Percentiles rank a stretch among this genome's conserved stretches.
These are phyloP conservation scores for Lithobates sylvaticus DNA, from an alignment of 2,797 vertebrate genomes.

Conservation along the genomic window DNA sequence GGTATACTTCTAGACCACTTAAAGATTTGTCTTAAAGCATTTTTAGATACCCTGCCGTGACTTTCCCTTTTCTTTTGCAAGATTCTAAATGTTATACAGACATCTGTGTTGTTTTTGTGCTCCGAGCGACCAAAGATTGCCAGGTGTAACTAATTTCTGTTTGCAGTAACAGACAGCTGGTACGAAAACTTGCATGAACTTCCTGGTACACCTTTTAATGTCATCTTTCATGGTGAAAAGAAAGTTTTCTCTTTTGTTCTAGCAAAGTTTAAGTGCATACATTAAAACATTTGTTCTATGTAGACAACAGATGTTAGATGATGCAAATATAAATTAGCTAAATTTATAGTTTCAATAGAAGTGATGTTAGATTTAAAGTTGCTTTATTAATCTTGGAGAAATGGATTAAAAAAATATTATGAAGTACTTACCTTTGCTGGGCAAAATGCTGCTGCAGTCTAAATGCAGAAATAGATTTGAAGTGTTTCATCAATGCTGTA, in stretches of 20 bases:
- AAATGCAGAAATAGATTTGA: too few relatives aligned
- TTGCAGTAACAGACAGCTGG: constrained; percentile 35
- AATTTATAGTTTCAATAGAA: too few relatives aligned
- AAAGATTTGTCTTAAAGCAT: constrained; percentile 1
- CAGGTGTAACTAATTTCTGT: constrained; percentile 46
- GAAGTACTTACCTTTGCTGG: too few relatives aligned
- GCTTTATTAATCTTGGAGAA: too few relatives aligned
- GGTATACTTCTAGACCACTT: not conserved
- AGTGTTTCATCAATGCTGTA: too few relatives aligned
- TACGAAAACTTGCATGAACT: constrained; percentile 17
- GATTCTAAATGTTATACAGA: constrained; percentile 16
- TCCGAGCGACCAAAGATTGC: constrained; percentile 21
- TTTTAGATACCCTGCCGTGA: constrained; percentile 16
- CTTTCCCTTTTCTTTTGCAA: constrained; percentile 19
- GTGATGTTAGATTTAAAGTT: too few relatives aligned
- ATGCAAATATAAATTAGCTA: not conserved
- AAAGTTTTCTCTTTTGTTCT: constrained; percentile 2
- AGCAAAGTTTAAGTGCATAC: not conserved
- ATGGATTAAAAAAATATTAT: too few relatives aligned
- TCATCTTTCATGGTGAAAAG: constrained; percentile 10
- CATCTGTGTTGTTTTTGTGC: constrained; percentile 32
- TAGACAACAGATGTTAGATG: not conserved
- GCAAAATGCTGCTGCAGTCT: too few relatives aligned
- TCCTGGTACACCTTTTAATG: constrained; percentile 8
- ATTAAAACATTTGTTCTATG: not conserved